Evolutionary conservation across 2,113 vertebrate species (phyloP).

Genomic region (Dromas ardeola): DNA sequence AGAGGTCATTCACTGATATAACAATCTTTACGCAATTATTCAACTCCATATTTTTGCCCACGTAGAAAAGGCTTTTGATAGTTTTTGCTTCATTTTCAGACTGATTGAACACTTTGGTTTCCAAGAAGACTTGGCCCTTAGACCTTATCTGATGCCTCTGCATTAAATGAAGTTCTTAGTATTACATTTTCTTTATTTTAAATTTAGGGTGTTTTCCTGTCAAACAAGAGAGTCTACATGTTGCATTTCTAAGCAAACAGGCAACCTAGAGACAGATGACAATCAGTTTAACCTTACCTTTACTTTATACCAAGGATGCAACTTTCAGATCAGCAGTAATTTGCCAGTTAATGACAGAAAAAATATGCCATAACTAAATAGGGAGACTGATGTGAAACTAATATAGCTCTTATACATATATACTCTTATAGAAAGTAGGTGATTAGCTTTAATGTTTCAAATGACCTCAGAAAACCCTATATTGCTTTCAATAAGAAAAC

Average conservation of each 20-base stretch:
- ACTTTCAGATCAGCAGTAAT: background rate
- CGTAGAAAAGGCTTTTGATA: background rate
- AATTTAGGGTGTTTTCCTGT: background rate
- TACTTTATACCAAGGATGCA: background rate
- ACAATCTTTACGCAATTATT: background rate
- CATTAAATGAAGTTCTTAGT: background rate
- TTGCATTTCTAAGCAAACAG: background rate
- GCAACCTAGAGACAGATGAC: background rate
- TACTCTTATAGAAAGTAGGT: background rate
- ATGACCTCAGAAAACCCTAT: background rate
- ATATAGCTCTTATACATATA: background rate
- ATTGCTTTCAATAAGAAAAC: background rate
- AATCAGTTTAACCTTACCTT: background rate
- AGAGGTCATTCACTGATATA: background rate
- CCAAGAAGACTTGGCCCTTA: background rate
- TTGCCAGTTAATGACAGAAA: background rate
- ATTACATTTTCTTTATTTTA: background rate
- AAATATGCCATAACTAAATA: background rate
- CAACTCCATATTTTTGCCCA: background rate
- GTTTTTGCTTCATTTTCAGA: background rate
- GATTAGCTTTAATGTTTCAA: background rate
- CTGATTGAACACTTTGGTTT: background rate
- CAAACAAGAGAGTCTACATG: background rate
- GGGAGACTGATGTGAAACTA: background rate
- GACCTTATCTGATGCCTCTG: background rate